Evolutionary conservation across 2,113 vertebrate genomes (phyloP).

Genomic region (Pao palembangensis): DNA sequence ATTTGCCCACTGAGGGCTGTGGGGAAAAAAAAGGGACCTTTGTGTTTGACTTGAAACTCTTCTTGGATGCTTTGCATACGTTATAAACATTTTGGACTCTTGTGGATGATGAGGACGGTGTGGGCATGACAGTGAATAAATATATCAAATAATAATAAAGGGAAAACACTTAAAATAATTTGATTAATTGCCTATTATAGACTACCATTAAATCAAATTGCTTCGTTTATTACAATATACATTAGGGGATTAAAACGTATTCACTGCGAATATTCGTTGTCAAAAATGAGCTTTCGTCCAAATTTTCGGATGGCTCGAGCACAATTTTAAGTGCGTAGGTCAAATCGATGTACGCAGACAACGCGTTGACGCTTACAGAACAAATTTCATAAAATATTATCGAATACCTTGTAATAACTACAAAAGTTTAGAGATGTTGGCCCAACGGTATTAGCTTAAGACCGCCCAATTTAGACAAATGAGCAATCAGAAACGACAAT

Average conservation of each 20-base stretch:
- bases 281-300: neutral
- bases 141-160: slow-evolving; percentile 30
- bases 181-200: no score
- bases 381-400: neutral
- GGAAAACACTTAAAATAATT: slow-evolving; percentile 1
- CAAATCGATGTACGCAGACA: neutral
- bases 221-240: no score
- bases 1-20: slow-evolving; percentile 54
- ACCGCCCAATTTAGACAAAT: neutral
- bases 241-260: no score
- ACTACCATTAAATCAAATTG: no score
- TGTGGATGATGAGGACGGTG: slow-evolving; percentile 55
- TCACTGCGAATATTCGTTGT: no score
- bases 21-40: slow-evolving; percentile 48
- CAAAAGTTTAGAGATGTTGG: neutral
- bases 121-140: slow-evolving; percentile 53
- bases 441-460: neutral
- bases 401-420: neutral
- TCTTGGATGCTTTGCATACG: slow-evolving; percentile 79
- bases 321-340: slow-evolving; percentile 36
- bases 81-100: slow-evolving; percentile 59
- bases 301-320: neutral
- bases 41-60: slow-evolving; percentile 70
- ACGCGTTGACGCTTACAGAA: neutral
- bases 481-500: neutral